Conservation (phyloP, 2,113 vertebrate genomes). For the Tenrec ecaudatus region DNA sequence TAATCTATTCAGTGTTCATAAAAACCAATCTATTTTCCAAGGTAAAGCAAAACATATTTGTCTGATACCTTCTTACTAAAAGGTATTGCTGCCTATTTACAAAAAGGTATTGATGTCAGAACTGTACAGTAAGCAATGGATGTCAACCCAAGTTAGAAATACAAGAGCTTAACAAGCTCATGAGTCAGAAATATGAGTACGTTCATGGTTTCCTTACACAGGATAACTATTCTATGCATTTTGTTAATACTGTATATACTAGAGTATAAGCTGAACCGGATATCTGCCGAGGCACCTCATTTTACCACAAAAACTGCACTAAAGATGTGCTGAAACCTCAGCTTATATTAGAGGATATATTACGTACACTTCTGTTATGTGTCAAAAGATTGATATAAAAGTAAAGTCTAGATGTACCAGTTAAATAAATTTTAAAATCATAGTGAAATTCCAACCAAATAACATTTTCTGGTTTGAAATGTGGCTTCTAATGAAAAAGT, state of each 20-base stretch:
- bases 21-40: conserved; percentile 44
- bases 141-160: not conserved
- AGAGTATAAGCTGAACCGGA: no score
- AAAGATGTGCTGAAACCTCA: no score
- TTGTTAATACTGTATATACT: no score
- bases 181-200: conserved; percentile 25
- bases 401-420: conserved; percentile 24
- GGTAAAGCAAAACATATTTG: conserved; percentile 53
- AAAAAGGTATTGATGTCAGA: conserved; percentile 15
- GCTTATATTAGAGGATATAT: not conserved
- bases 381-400: conserved; percentile 35
- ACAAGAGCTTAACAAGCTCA: conserved; percentile 1
- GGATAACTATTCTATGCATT: conserved; percentile 57
- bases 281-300: no score
- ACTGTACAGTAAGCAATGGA: not conserved
- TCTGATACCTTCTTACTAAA: conserved; percentile 68
- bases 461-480: not conserved
- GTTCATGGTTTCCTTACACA: not conserved
- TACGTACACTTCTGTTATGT: conserved; percentile 13
- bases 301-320: no score
- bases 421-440: not conserved
- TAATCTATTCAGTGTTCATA: conserved; percentile 65
- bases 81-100: conserved; percentile 36
- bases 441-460: conserved; percentile 12
- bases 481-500: conserved; percentile 25